Base-by-base conservation (phyloP, 1,140 invertebrate genomes). In the Eueides isabella region DNA sequence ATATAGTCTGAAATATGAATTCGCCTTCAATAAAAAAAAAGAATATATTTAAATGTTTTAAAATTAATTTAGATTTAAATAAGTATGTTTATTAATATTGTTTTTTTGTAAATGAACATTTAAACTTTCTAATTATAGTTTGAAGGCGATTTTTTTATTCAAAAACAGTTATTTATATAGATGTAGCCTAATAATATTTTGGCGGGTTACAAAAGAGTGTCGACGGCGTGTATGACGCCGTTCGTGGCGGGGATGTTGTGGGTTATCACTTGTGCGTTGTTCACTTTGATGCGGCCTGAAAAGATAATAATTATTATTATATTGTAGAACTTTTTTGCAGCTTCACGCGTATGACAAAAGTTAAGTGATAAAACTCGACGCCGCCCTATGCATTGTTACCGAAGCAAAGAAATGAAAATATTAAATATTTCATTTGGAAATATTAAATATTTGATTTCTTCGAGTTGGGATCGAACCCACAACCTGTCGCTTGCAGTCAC, bases 211-310 rank as follows among this genome's bases (percentile, higher is more conserved):
- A 97, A 91, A 6, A 97, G 93, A 55, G 95, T 94, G 83, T 98
- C 97, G 65, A 98, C 94, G 23, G 97, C 97, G 86, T 98, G 97
- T 69, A 98, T 96, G 38, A 98, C 97, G 74, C 97, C 97, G 91
- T 98, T 98, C 63, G 97, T 98, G 33, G 97, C 96, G 79, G 97
- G 97, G 77, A 97, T 96, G 87, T 98, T 97, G 84, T 96, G 96
- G 7, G 96, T 96, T 62, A 96, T 92, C 74, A 97, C 95, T 80
- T 96, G 95, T 55, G 95, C 95, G 78, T 96, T 96, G 84, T 97
- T 97, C 55, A 97, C 95, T 85, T 97, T 96, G 73, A 97, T 95
- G 89, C 96, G 96, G 79, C 97, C 96, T 97, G 94, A 3, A 14
- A 91, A 92, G 67, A 70, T 69, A 81, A 33, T 64, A 28, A 7